Evolutionary conservation across 2,113 vertebrate genomes (phyloP), one percentile per base, ranked within the genome.

Genomic region (Amia ocellicauda): DNA sequence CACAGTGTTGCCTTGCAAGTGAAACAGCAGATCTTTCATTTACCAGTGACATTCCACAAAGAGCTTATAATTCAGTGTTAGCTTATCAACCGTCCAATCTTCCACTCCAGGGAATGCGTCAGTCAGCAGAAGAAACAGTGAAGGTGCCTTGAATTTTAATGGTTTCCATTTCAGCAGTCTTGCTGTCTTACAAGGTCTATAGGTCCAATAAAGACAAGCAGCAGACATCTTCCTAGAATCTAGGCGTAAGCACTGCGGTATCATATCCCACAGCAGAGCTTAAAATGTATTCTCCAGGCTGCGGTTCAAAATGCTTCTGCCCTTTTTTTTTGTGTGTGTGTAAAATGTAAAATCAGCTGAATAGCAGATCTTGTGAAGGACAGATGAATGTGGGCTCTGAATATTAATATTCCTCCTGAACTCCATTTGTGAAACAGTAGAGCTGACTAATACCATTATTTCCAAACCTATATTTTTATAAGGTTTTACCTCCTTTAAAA

Each of bases 31-130:
- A 79, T 83, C 73, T 89, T 87, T 85, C 80, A 77, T 87, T 87
- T 85, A 74, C 75, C 1, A 0, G 71, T 85, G 81, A 89, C 83
- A 86, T 88, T 86, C 80, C 80, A 86, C 80, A 78, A 83, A 86
- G 78, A 80, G 85, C 77, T 91, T 90, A 85, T 89, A 90, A 92
- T 89, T 91, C 89, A 89, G 79, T 64, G 79, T 86, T 88, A 88
- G 85, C 79, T 88, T 87, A 92, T 91, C 89, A 88, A 69, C 76
- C 56, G 0, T 79, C 85, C 82, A 83, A 88, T 91, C 88, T 88
- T 76, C 78, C 75, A 84, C 88, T 86, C 86, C 74, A 69, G 87
- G 85, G 87, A 88, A 89, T 74, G 79, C 86, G 82, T 87, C 85
- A 89, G 80, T 83, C 83, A 86, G 88, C 86, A 89, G 83, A 89